phyloP scores from a whole-genome alignment of 2,113 vertebrate genomes.

The Solenodon paradoxus region DNA sequence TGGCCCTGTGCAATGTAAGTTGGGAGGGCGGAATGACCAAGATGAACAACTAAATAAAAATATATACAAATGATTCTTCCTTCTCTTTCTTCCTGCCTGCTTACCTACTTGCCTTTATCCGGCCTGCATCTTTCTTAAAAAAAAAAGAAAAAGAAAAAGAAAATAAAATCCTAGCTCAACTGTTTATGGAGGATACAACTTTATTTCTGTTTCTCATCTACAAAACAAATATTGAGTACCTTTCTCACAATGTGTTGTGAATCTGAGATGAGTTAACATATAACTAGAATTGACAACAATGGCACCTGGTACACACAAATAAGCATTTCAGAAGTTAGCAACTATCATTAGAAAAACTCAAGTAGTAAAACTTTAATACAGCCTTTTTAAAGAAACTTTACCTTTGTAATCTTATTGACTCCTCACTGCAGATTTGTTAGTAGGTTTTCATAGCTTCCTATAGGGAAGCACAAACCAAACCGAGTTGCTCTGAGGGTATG shows the following conservation, averaged over 20 bases:
- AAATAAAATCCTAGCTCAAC: no score
- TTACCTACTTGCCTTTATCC: no score
- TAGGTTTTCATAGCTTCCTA: background rate
- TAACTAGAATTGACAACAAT: background rate
- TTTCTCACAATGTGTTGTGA: background rate
- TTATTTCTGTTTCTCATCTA: background rate
- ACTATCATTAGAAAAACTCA: background rate
- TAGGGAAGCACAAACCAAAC: background rate
- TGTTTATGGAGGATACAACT: no score
- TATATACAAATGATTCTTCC: background rate
- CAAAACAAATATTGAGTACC: background rate
- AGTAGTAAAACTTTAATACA: background rate
- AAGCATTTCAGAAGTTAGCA: background rate
- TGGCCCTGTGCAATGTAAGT: no score
- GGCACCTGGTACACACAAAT: background rate
- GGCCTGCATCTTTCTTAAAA: no score
- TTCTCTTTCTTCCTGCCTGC: no score
- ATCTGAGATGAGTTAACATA: background rate
- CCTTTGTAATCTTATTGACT: background rate
- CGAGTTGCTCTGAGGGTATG: background rate
- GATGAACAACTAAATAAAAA: no score
- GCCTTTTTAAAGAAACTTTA: background rate
- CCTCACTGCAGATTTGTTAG: background rate
- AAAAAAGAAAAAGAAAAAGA: no score
- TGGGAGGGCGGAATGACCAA: no score